Evolutionary conservation across 2,888 invertebrate genomes (phyloP), one percentile per base, ranked within the genome.

Genomic region (Amphipyra berbera): DNA sequence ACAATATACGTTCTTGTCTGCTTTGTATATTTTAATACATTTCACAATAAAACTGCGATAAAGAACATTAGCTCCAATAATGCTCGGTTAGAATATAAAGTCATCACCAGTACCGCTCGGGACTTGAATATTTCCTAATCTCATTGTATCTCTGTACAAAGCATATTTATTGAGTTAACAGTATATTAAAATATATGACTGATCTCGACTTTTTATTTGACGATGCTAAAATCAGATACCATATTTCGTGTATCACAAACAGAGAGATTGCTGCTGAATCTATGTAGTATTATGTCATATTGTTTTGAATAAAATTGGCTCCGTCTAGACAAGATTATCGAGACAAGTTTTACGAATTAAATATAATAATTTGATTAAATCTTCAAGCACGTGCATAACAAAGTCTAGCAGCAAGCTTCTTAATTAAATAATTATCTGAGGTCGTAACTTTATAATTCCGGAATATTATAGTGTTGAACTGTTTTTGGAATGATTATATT

Each of bases 301-400:
- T 33, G 15, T 45, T 44, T 15, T 49, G 30, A 45, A 9, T 7
- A 4, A 9, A 33, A 52, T 52, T 62, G 27, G 9, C 15, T 37
- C 6, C 6, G 64, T 69, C 65, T 74, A 64, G 75, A 72, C 70
- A 47, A 1, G 37, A 50, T n/a, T 46, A 33, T 45, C 6, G 12
- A 59, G 40, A 60, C 44, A 44, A 38, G 30, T 47, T 54, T 44
- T 10, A n/a, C 10, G 9, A 7, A 49, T 42, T 41, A 0, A n/a
- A 12, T 52, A 30, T 15, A 35, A 48, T 15, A 52, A 40, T 13
- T 57, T 45, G 10, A 48, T 48, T 33, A 38, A 38, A 33, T 42
- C 33, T 9, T 5, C 8, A 14, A 38, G 41, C 9, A 46, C 3
- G 14, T 40, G 21, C 14, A 33, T 47, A 15, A 37, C 37, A 33